Evolutionary conservation across 2,113 vertebrate species (phyloP).

Genomic region (Struthidea cinerea): DNA sequence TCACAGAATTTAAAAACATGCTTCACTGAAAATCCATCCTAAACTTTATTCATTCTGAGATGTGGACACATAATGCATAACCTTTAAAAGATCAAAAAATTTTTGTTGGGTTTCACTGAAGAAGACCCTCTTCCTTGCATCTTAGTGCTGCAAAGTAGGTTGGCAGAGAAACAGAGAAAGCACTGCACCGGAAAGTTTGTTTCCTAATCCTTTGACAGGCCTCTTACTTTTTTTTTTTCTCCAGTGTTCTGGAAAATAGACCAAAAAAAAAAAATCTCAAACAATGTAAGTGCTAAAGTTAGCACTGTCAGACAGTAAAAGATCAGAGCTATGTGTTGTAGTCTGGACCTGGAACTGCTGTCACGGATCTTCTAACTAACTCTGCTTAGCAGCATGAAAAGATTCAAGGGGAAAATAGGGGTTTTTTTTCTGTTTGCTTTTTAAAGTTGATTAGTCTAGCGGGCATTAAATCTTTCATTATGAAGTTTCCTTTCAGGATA

Average conservation of each 20-base stretch:
- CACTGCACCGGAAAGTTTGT: constrained; percentile 18
- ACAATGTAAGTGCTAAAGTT: constrained; percentile 50
- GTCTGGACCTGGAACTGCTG: constrained; percentile 42
- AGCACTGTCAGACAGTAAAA: constrained; percentile 41
- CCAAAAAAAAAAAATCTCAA: not conserved
- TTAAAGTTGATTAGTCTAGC: constrained; percentile 31
- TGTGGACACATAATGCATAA: constrained; percentile 6
- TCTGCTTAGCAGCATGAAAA: constrained; percentile 17
- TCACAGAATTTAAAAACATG: constrained; percentile 9
- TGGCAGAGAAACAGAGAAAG: not conserved
- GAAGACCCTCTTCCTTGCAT: not conserved
- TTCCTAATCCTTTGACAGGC: constrained; percentile 40
- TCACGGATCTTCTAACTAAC: constrained; percentile 54
- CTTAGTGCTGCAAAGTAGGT: not conserved
- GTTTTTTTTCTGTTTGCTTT: not conserved
- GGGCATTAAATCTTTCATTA: constrained; percentile 51
- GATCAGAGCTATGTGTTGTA: constrained; percentile 57
- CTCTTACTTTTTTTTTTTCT: constrained; percentile 12
- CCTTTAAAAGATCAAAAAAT: constrained; percentile 21
- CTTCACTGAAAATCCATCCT: constrained; percentile 8
- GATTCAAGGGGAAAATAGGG: not conserved
- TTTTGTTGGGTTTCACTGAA: not conserved
- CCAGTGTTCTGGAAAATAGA: constrained; percentile 11
- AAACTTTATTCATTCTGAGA: not conserved
- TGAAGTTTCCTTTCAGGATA: constrained; percentile 41